Evolutionary conservation across 2,113 vertebrate species (phyloP).

Genomic region (Meriones unguiculatus): DNA sequence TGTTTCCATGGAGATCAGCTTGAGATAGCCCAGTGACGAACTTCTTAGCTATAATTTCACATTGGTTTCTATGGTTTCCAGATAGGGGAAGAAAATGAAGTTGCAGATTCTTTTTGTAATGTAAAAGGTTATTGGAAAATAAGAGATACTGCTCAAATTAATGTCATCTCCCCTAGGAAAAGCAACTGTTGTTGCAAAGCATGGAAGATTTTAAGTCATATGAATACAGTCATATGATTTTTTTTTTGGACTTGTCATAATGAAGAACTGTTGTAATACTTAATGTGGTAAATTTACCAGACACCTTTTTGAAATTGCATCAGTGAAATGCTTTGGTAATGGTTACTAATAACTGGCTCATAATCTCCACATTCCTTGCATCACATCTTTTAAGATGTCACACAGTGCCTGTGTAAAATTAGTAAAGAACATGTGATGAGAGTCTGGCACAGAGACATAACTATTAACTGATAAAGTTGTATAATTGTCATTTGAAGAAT

Average conservation of each 20-base stretch:
- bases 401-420: not conserved
- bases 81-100: slow-evolving; percentile 83
- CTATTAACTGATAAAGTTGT: not conserved
- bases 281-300: slow-evolving; percentile 15
- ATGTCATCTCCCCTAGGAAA: slow-evolving; percentile 54
- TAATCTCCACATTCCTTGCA: not conserved
- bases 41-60: slow-evolving; percentile 89
- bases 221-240: not conserved
- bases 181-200: slow-evolving; percentile 51
- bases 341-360: slow-evolving; percentile 14
- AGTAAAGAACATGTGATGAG: not conserved
- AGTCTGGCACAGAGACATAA: not conserved
- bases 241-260: slow-evolving; percentile 28
- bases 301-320: not conserved
- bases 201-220: slow-evolving; percentile 42
- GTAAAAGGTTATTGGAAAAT: slow-evolving; percentile 81
- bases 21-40: slow-evolving; percentile 91
- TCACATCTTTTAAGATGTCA: not conserved
- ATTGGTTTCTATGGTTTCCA: slow-evolving; percentile 92
- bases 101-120: slow-evolving; percentile 74
- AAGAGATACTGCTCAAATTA: slow-evolving; percentile 73
- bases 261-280: slow-evolving; percentile 5
- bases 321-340: slow-evolving; percentile 50
- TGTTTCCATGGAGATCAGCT: slow-evolving; percentile 92
- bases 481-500: not conserved